These are phyloP conservation scores for Bovichtus variegatus DNA, from an alignment of 2,797 vertebrate genomes.

Conservation along the genomic window DNA sequence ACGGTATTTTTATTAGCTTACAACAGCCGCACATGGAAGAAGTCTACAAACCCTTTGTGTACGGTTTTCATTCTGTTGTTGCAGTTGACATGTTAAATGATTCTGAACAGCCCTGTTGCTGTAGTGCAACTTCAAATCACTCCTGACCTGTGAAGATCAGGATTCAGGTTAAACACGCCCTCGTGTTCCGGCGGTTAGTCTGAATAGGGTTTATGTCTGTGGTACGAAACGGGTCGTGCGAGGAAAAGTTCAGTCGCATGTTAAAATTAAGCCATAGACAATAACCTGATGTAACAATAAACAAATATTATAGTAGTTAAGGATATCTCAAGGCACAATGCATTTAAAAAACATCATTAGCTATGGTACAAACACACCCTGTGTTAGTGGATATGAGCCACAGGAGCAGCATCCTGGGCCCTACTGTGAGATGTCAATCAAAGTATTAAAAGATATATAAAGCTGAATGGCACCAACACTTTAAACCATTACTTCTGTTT, in stretches of 20 bases:
- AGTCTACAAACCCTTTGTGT: too few species aligned
- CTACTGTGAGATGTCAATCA: not conserved
- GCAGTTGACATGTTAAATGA: slow-evolving; percentile 12
- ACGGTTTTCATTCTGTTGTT: not conserved
- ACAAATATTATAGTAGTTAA: not conserved
- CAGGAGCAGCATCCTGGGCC: not conserved
- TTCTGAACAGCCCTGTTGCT: not conserved
- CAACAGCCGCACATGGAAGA: not conserved
- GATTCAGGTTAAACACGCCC: not conserved
- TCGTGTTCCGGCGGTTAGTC: not conserved
- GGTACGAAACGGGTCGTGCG: too few species aligned
- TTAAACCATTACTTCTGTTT: not conserved
- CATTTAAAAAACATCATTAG: not conserved
- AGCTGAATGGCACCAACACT: not conserved
- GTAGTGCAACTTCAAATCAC: not conserved
- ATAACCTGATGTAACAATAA: not conserved
- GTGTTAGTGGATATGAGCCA: not conserved
- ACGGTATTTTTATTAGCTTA: slow-evolving; percentile 4
- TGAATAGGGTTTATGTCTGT: not conserved
- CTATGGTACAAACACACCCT: not conserved
- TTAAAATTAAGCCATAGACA: not conserved
- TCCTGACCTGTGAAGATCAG: not conserved
- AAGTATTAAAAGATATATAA: not conserved
- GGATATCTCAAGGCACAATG: not conserved
- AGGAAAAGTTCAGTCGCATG: not conserved